A percentile compares a stretch with the other conserved stretches of the same genome.
These are phyloP conservation scores for Sclerurus mexicanus DNA, from an alignment of 2,113 vertebrate species.

Conservation along the genomic window DNA sequence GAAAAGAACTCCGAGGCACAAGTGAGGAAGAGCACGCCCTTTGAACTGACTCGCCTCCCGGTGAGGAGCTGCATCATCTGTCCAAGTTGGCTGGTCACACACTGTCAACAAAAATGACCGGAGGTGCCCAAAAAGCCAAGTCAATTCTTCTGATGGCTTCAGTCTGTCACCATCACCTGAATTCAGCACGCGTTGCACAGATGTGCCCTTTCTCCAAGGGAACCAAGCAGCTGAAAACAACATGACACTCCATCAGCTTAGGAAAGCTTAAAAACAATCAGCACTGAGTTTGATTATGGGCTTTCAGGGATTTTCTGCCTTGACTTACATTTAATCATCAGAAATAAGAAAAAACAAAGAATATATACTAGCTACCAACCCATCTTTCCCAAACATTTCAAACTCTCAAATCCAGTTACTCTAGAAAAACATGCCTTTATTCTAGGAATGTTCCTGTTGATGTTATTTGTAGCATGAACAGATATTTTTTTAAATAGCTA, in stretches of 20 bases:
- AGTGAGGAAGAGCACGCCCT: fast-evolving
- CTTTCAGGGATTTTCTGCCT: background rate
- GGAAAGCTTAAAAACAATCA: background rate
- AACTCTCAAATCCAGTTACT: background rate
- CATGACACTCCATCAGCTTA: background rate
- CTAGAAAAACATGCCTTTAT: background rate
- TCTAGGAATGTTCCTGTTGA: background rate
- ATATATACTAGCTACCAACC: background rate
- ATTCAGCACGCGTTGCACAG: background rate
- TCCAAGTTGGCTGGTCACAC: background rate
- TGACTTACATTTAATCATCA: background rate
- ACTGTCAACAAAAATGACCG: background rate
- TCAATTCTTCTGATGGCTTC: background rate
- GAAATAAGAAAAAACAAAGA: background rate
- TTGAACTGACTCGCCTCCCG: background rate
- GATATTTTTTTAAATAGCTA: background rate
- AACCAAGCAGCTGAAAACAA: conserved; percentile 10
- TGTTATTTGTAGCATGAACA: background rate
- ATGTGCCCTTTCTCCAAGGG: conserved; percentile 5
- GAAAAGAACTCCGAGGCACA: fast-evolving
- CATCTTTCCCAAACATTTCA: background rate
- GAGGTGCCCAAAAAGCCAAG: background rate
- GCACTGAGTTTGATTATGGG: background rate
- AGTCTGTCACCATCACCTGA: background rate
- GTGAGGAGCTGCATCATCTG: background rate